Evolutionary conservation across 2,888 invertebrate species (phyloP).

Genomic region (Agrochola circellaris): DNA sequence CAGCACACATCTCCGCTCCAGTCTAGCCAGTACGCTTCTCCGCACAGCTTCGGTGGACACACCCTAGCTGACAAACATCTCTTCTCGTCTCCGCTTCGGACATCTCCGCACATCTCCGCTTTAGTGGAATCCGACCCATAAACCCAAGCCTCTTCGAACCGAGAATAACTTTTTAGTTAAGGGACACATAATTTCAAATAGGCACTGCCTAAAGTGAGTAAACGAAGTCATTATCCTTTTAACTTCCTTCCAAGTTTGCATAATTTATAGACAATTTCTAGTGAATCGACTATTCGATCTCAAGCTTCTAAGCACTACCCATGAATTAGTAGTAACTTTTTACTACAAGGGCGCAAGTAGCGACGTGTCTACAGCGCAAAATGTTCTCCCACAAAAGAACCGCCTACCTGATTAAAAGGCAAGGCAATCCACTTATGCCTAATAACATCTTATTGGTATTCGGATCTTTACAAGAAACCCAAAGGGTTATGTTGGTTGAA

Average conservation of each 20-base stretch:
- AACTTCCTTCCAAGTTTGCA: not conserved
- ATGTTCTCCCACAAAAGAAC: slow-evolving; percentile 32
- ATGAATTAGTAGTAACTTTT: slow-evolving; percentile 45
- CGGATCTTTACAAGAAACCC: slow-evolving; percentile 46
- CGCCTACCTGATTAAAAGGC: slow-evolving; percentile 57
- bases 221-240: not conserved
- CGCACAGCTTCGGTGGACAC: too few relatives aligned
- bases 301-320: not conserved
- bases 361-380: not conserved
- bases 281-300: not conserved
- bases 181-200: not conserved
- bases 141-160: not conserved
- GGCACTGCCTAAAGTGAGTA: not conserved
- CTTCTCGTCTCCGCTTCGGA: too few relatives aligned
- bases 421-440: slow-evolving; percentile 62
- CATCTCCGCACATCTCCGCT: too few relatives aligned
- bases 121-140: too few relatives aligned
- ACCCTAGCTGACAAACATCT: too few relatives aligned
- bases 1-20: too few relatives aligned
- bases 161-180: not conserved
- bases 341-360: slow-evolving; percentile 45
- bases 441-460: slow-evolving; percentile 57
- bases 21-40: too few relatives aligned
- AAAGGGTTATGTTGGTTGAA: slow-evolving; percentile 60
- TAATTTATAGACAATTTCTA: slow-evolving; percentile 3